Evolutionary conservation across 2,888 invertebrate genomes (phyloP).

Genomic region (Frankliniella fusca): DNA sequence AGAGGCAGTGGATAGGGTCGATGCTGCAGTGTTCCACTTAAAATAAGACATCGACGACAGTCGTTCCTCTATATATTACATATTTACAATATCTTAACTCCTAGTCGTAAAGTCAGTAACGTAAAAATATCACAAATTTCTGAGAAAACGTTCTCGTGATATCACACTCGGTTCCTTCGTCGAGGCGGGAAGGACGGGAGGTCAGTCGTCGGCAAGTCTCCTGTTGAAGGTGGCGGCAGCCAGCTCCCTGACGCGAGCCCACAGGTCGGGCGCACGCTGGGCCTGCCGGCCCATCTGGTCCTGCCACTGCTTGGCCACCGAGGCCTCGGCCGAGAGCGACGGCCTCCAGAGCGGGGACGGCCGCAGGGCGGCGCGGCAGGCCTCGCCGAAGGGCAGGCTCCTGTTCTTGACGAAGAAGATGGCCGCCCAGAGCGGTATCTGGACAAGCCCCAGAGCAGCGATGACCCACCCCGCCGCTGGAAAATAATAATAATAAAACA

Average conservation of each 20-base stretch:
- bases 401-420: conserved; percentile 43
- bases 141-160: too few relatives aligned
- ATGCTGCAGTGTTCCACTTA: too few relatives aligned
- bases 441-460: conserved; percentile 50
- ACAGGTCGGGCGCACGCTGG: neutral
- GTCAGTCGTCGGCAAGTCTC: neutral
- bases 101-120: too few relatives aligned
- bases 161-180: neutral
- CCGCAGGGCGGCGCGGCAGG: conserved; percentile 42
- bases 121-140: too few relatives aligned
- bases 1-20: too few relatives aligned
- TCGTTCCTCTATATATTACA: too few relatives aligned
- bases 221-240: neutral
- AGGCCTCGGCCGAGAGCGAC: conserved; percentile 27
- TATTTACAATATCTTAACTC: too few relatives aligned
- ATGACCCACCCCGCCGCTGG: conserved; percentile 55
- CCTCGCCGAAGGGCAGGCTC: conserved; percentile 1
- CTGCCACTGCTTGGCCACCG: conserved; percentile 40
- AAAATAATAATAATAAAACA: conserved; percentile 39
- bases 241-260: neutral
- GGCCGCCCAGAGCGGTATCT: conserved; percentile 53
- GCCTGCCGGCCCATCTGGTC: conserved; percentile 42
- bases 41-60: too few relatives aligned
- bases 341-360: conserved; percentile 45
- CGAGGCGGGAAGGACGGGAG: neutral